phyloP scores from a whole-genome alignment of 2,888 invertebrate genomes.

The Amiota communis region DNA sequence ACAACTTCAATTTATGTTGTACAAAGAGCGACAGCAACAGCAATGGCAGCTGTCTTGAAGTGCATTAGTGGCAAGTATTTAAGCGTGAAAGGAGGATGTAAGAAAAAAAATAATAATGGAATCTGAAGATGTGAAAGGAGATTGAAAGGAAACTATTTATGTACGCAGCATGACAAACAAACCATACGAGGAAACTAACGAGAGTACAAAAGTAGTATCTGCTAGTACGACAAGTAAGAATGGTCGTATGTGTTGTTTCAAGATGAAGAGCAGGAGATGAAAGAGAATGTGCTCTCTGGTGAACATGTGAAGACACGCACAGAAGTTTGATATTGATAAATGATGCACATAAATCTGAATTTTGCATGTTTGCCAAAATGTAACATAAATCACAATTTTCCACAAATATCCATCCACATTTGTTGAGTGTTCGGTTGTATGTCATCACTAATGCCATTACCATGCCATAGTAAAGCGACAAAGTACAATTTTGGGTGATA shows the following conservation, averaged over 20 bases:
- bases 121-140: not conserved
- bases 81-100: not conserved
- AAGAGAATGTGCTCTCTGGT: not conserved
- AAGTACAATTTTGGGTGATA: no score
- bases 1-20: no score
- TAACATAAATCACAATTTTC: conserved; percentile 30
- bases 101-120: not conserved
- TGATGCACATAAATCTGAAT: conserved; percentile 31
- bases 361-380: conserved; percentile 31
- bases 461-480: no score
- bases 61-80: conserved; percentile 17
- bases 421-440: no score
- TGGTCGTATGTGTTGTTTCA: no score
- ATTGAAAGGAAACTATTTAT: conserved; percentile 15
- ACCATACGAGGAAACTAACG: not conserved
- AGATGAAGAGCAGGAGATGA: conserved; percentile 7
- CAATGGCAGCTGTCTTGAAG: conserved; percentile 17
- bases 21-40: not conserved
- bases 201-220: not conserved
- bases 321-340: conserved; percentile 30
- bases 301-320: conserved; percentile 12
- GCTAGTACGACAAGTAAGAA: no score
- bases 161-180: conserved; percentile 10
- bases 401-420: conserved; percentile 7
- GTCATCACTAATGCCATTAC: no score